A percentile compares a stretch with the other conserved stretches of the same genome.
Conservation (phyloP, 2,113 vertebrate genomes). For the Atlantisia rogersi region DNA sequence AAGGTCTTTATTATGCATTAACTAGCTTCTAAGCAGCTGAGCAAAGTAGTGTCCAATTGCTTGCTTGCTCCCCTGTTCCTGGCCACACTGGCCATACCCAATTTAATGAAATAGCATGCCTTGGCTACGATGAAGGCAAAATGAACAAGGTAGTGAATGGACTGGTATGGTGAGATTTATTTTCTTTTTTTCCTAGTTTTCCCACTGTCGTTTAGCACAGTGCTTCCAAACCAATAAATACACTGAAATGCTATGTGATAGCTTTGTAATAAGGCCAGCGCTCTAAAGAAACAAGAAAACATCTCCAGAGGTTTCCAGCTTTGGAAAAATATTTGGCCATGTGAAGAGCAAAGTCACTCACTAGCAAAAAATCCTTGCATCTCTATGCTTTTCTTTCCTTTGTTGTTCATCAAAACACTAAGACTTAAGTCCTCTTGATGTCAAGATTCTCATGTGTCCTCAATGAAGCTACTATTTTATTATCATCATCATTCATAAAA, state of each 20-base stretch:
- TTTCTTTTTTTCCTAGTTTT: fast-evolving
- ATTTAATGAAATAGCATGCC: neutral
- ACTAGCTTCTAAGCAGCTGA: neutral
- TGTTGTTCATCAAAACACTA: neutral
- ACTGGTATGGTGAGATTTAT: neutral
- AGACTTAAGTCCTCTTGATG: neutral
- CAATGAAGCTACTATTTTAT: neutral
- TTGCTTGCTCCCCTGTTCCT: neutral
- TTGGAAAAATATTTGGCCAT: neutral
- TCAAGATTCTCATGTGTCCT: neutral
- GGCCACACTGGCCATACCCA: neutral
- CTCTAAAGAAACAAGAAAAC: neutral
- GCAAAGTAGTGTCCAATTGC: neutral
- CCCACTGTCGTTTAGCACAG: neutral
- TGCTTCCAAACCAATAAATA: neutral
- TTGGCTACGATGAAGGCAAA: neutral
- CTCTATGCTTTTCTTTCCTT: neutral
- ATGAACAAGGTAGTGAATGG: neutral
- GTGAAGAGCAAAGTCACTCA: neutral
- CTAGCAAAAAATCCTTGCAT: neutral
- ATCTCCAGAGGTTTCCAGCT: neutral
- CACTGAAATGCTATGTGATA: neutral
- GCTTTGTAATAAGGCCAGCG: neutral
- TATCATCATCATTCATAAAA: neutral
- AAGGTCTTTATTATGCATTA: neutral